phyloP scores from a whole-genome alignment of 1,140 invertebrate species.

The Piezodorus guildinii region DNA sequence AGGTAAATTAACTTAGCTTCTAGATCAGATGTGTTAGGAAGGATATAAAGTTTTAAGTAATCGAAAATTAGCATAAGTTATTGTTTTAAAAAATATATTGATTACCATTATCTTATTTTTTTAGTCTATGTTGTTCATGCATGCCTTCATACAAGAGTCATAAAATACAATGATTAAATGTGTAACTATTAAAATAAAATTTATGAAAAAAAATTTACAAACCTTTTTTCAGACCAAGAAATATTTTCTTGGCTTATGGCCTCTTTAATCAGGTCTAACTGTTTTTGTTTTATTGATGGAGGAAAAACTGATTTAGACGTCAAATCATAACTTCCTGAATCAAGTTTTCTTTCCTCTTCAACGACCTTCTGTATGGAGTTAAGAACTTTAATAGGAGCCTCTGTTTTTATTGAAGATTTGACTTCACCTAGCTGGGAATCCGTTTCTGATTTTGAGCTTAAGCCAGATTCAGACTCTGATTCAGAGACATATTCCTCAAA shows the following conservation, averaged over 20 bases:
- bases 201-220: neutral
- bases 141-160: no score
- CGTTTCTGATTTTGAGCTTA: slow-evolving; percentile 31
- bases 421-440: slow-evolving; percentile 27
- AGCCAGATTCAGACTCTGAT: slow-evolving; percentile 34
- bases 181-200: no score
- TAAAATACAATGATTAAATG: no score
- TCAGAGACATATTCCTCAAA: slow-evolving; percentile 39
- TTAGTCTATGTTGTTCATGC: no score
- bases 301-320: slow-evolving; percentile 34
- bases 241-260: slow-evolving; percentile 31
- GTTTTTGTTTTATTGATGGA: slow-evolving; percentile 33
- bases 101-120: no score
- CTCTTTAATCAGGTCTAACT: slow-evolving; percentile 31
- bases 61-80: no score
- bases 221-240: slow-evolving; percentile 28
- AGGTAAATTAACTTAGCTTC: no score
- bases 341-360: slow-evolving; percentile 50
- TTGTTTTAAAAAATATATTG: no score
- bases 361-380: slow-evolving; percentile 29
- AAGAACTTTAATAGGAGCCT: neutral
- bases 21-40: no score
- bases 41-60: no score
- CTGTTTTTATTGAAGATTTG: slow-evolving; percentile 29
- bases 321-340: slow-evolving; percentile 54